Base-by-base conservation (phyloP, 2,888 invertebrate genomes). In the Hylaea fasciaria region DNA sequence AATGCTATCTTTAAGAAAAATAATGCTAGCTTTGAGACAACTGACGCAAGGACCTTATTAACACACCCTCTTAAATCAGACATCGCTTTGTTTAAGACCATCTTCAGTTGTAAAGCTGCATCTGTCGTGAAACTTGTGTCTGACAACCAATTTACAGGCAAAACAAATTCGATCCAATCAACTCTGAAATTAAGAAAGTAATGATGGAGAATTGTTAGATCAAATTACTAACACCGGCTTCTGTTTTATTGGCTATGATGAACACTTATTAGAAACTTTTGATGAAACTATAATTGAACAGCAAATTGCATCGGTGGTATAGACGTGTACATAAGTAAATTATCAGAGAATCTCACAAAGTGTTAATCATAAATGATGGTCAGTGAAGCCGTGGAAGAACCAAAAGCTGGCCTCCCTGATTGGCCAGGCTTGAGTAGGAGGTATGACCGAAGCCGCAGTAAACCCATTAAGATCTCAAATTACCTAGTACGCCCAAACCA, bases 1-100 rank as follows among this genome's bases (percentile, higher is more conserved):
- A 86, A 84, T 81, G 88, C 86, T 91, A 88, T 90, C 90, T 89
- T 83, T 81, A 76, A 87, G 83, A 91, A 90, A 89, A 89, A 90
- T 86, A 87, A 87, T 86, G 80, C 85, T 77, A 85, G 78, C 81
- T 81, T 82, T 84, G 84, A 82, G 75, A 78, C 81, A 80, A 83
- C 81, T 85, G 86, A 85, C 85, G 80, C 81, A 88, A 87, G 82
- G 77, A 80, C 86, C 89, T 88, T 91, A 91, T 91, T 91, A 91
- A 87, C 88, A 87, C 89, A 82, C 81, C 74, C 75, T 72, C 70
- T 68, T 74, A 76, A 72, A 32, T 10, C 32, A 9, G 32, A 9
- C 32, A 7, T 28, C 3, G 7, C 72, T 78, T 78, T 73, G 74
- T 78, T 70, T 69, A 73, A 72, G 62, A 66, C 67, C 65, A 13